A percentile compares a stretch with the other conserved stretches of the same genome.
These are phyloP conservation scores for Motacilla tschutschensis DNA, from an alignment of 2,113 vertebrate genomes.

Conservation along the genomic window DNA sequence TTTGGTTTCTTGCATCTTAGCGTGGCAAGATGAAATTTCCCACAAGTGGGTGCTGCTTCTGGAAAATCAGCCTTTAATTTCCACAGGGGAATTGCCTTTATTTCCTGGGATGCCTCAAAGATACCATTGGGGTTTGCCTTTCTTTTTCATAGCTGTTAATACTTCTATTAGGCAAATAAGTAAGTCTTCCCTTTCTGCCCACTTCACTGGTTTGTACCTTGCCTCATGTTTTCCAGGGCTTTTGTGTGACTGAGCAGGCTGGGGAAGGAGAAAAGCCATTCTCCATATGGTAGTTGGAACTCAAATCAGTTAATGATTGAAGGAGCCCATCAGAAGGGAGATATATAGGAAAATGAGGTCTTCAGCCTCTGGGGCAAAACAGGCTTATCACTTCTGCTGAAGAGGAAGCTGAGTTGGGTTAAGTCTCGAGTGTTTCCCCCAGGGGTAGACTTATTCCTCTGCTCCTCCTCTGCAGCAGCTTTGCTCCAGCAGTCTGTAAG, in stretches of 20 bases:
- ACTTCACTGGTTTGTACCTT: not conserved
- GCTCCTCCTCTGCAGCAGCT: not conserved
- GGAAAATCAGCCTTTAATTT: not conserved
- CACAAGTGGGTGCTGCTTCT: not conserved
- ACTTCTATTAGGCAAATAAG: not conserved
- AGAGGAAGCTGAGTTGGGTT: not conserved
- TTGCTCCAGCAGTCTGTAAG: not conserved
- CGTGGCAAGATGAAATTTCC: not conserved
- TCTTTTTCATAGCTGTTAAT: not conserved
- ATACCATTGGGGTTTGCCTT: not conserved
- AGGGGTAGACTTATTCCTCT: not conserved
- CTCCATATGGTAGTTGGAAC: not conserved
- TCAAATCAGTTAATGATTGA: not conserved
- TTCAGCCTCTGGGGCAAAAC: not conserved
- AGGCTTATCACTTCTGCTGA: not conserved
- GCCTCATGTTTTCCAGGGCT: not conserved
- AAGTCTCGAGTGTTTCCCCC: not conserved
- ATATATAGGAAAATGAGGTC: not conserved
- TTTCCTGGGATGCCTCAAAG: not conserved
- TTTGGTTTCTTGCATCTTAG: conserved; percentile 3
- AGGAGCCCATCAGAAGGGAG: not conserved
- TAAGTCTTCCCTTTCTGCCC: not conserved
- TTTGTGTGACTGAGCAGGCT: not conserved
- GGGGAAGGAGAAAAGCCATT: not conserved
- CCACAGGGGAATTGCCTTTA: not conserved